Evolutionary conservation across 2,888 invertebrate genomes (phyloP), one percentile per base, ranked within the genome.

Genomic region (Altica lythri): DNA sequence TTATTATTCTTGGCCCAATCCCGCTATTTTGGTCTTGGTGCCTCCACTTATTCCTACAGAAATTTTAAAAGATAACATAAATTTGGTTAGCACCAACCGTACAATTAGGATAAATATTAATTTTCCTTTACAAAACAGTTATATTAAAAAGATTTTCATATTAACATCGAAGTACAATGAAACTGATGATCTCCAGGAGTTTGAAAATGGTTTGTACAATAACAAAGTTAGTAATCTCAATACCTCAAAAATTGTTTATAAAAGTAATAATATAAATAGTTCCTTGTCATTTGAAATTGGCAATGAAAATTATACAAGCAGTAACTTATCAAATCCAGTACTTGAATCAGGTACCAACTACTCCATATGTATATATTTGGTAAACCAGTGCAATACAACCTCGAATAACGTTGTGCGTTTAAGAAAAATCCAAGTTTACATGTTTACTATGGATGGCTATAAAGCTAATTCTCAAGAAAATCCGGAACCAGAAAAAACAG

Each of bases 281-380:
- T 18, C 45, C 0, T 5, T 22, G 0, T n/a, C 2, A 10, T 48
- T 51, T 22, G 14, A 2, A 9, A 53, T 56, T 30, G 49, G 49
- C 22, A 19, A 10, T n/a, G 59, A 46, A 4, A 38, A 14, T 17
- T 6, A 22, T 8, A 45, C 37, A 4, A 4, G 9, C 2, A 1
- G 30, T n/a, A 44, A 47, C 13, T 25, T 52, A 25, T 4, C 47
- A 1, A 63, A 68, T 44, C 45, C 37, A 2, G 51, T 54, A 10
- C 52, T 66, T 9, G 29, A 57, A 13, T 32, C 52, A 16, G 59
- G 45, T n/a, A 60, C 43, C 4, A 53, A 50, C 19, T 60, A 64
- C 13, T 34, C 22, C n/a, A 30, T 64, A 2, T 12, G 29, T 2
- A 9, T 64, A 2, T 35, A 60, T 10, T 13, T 64, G 4, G 27